Evolutionary conservation across 2,888 invertebrate species (phyloP).

Genomic region (Neuroscelio doddi): DNA sequence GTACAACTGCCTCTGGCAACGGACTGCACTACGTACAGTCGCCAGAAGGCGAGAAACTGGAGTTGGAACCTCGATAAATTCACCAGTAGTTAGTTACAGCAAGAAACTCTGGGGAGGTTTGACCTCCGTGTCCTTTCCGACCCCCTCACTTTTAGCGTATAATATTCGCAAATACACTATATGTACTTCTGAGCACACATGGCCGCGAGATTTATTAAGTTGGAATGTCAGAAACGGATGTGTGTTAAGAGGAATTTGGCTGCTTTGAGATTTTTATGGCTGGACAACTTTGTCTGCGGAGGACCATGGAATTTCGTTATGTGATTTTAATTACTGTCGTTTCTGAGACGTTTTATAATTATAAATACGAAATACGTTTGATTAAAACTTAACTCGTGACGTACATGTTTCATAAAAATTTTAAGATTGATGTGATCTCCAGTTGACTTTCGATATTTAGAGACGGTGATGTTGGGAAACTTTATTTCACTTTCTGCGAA

Average conservation of each 20-base stretch:
- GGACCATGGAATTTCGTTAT: conserved; percentile 4
- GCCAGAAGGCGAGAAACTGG: conserved; percentile 57
- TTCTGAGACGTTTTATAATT: no score
- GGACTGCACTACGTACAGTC: conserved; percentile 28
- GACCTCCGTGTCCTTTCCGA: conserved; percentile 29
- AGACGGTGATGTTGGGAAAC: no score
- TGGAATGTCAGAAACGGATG: conserved; percentile 46
- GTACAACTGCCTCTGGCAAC: conserved; percentile 30
- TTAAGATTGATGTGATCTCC: no score
- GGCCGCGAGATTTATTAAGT: conserved; percentile 37
- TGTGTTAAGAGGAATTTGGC: conserved; percentile 37
- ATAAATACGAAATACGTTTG: no score
- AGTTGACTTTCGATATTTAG: no score
- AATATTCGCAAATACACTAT: conserved; percentile 28
- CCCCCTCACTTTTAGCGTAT: conserved; percentile 12
- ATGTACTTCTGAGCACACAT: not conserved
- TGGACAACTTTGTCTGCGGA: not conserved
- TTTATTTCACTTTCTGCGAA: no score
- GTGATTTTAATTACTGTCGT: no score
- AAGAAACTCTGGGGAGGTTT: conserved; percentile 61
- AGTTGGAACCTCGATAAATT: conserved; percentile 67
- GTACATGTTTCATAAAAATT: no score
- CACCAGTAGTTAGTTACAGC: conserved; percentile 66
- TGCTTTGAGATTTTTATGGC: conserved; percentile 35
- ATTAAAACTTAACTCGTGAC: no score